Evolutionary conservation across 2,888 invertebrate genomes (phyloP), one percentile per base, ranked within the genome.

Genomic region (Laothoe populi): DNA sequence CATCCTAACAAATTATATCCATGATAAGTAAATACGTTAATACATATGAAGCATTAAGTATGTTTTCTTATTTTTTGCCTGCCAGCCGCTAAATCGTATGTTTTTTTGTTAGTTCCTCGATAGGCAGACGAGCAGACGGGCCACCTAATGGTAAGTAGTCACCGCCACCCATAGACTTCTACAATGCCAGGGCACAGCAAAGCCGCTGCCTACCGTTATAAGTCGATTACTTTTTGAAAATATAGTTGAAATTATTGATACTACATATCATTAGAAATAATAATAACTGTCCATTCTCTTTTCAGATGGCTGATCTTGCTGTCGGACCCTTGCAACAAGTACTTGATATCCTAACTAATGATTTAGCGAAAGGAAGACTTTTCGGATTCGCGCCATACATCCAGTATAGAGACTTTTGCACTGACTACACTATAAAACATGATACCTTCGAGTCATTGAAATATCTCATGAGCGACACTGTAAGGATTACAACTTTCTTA

Each of bases 321-420:
- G 57, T 82, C 0, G 79, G 79, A 0, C 61, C 64, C 4, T 63
- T 70, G 0, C 80, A 79, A 62, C 63, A 53, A 8, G 63, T 71
- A 0, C 60, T 70, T 2, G 82, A 82, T 40, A 62, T 82, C 0
- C 42, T 71, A 4, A 72, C 78, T 0, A 75, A 68, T 26, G 83
- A 84, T 62, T 49, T 78, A 4, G 72, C 72, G 0, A 83, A 82
- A 58, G 73, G 96, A 60, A 94, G 97, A 63, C 96, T 97, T 79
- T 96, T 96, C 68, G 97, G 97, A 58, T 92, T 97, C 65, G 96
- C 96, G 38, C 95, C 96, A 26, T 97, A 97, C 82, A 96, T 96
- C 94, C 95, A 96, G 78, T 97, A 95, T 87, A 94, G 96, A 70
- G 95, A 96, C 81, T 95, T 95, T 90, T 97, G 97, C 74, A 96